Base-by-base conservation (phyloP, 2,113 vertebrate genomes). In the Eira barbara region DNA sequence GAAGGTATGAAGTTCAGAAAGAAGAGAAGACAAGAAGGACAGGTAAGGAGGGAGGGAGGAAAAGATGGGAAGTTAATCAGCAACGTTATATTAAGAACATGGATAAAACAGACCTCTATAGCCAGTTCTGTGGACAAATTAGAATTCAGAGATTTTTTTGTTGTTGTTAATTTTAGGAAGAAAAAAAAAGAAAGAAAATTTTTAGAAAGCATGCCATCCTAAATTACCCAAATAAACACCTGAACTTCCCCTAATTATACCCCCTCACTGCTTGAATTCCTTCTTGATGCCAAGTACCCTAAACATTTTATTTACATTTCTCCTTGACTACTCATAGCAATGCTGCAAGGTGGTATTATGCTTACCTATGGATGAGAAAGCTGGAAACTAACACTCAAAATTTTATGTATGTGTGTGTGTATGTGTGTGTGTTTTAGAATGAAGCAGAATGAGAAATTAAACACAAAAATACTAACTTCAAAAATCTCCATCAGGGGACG, bases 231-330 rank as follows among this genome's bases (percentile, higher is more conserved):
- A n/a, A 92, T 42, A 91, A 94, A 63, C 59, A 94, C 45, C 39
- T 86, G 86, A 47, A 87, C 45, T 94, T 93, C 34, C 36, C 67
- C 14, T 89, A 45, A 87, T 79, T 79, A 34, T 71, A 90, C 67
- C 47, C 95, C 47, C 42, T 27, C 45, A 78, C 11, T 94, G 39
- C 23, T 61, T 90, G 36, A 94, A 93, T 93, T 87, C 69, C n/a
- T 65, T 79, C 85, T 47, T 18, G 61, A 21, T 74, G 12, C 55
- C 45, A 79, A 34, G 25, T 34, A 81, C 27, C 74, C 55, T 87
- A 94, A 93, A 65, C 65, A 81, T 94, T 95, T 88, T 78, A 81
- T 57, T 87, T 71, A 85, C 59, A 95, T 57, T 91, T 90, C 18
- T 91, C 39, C 71, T 8, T 63, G 76, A 84, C 1, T 92, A 52